Base-by-base conservation (phyloP, 2,797 vertebrate genomes). In the Melanotaenia parkinsoni region DNA sequence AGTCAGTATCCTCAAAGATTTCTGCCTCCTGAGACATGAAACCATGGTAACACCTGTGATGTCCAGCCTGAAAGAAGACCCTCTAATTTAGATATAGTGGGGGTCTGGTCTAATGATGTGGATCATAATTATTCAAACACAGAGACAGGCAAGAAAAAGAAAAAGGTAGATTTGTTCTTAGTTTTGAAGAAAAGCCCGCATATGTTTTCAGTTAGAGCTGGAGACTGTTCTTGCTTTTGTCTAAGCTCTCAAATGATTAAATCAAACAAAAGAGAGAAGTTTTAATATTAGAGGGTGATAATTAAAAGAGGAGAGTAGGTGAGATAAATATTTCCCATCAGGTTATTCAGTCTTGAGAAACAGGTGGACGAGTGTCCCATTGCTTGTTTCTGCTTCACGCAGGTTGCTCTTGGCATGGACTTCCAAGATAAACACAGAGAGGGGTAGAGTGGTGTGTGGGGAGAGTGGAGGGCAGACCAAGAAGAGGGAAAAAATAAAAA, bases 361-460 rank as follows among this genome's bases (percentile, higher is more conserved):
- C 86, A 91, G 88, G 91, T 71, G 81, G 86, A 89, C 84, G 75
- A 83, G 89, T 67, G 51, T 86, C 92, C 93, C 82, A 90, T 92
- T 89, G 91, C 86, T 92, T 74, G 76, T 86, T 89, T 93, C 84
- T 90, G 86, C 88, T 90, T 94, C 90, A 93, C 38, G 90, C 91
- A 84, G 90, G 89, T 91, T 90, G 88, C 89, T 93, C 90, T 89
- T 93, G 90, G 93, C 92, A 89, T 85, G 78, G 90, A 90, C 89
- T 89, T 90, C 87, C 85, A 92, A 82, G 83, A 87, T 81, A 85
- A 88, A 88, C 85, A 85, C 65, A 68, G 74, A 85, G 82, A 62
- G 68, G 74, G 76, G 60, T 67, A 84, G 74, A 58, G 81, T 50
- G 35, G 77, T 58, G 73, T 66, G 65, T 33, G 54, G 45, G 59